Evolutionary conservation across 2,888 invertebrate genomes (phyloP).

Genomic region (Trilocha varians): DNA sequence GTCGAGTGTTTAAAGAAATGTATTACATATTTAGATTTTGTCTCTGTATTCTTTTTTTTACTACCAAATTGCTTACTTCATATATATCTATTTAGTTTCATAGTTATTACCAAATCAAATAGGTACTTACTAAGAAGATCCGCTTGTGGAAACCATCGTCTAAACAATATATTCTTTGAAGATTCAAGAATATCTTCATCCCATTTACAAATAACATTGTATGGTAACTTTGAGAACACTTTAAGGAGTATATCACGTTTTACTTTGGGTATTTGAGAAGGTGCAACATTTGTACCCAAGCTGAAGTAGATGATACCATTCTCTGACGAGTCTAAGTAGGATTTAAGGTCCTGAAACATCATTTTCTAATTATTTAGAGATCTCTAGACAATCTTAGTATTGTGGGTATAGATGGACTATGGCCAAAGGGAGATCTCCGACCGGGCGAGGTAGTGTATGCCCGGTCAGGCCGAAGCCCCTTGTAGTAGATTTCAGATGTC

Average conservation of each 20-base stretch:
- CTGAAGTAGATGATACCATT: slow-evolving; percentile 56
- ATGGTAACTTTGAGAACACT: slow-evolving; percentile 23
- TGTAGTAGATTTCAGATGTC: no score
- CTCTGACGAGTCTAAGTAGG: slow-evolving; percentile 39
- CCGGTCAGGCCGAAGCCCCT: no score
- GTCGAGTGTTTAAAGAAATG: no score
- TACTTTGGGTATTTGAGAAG: slow-evolving; percentile 32
- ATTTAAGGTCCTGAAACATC: slow-evolving; percentile 37
- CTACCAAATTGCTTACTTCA: no score
- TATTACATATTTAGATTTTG: no score
- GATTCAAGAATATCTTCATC: slow-evolving; percentile 9
- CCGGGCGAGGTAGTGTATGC: no score
- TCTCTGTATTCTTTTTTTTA: no score
- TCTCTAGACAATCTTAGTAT: no score
- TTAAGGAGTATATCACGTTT: slow-evolving; percentile 30
- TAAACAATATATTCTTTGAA: slow-evolving; percentile 50
- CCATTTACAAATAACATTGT: neutral
- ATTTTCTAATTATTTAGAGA: no score
- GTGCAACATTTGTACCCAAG: slow-evolving; percentile 48
- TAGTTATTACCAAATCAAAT: slow-evolving; percentile 2
- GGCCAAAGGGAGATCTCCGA: no score
- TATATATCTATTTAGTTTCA: neutral
- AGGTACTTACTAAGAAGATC: slow-evolving; percentile 5
- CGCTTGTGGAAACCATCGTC: slow-evolving; percentile 39
- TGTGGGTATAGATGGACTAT: no score